Percentiles rank a stretch among this genome's conserved stretches.
Evolutionary conservation across 1,140 invertebrate species (phyloP).

Genomic region (Hydropsyche tenuis): DNA sequence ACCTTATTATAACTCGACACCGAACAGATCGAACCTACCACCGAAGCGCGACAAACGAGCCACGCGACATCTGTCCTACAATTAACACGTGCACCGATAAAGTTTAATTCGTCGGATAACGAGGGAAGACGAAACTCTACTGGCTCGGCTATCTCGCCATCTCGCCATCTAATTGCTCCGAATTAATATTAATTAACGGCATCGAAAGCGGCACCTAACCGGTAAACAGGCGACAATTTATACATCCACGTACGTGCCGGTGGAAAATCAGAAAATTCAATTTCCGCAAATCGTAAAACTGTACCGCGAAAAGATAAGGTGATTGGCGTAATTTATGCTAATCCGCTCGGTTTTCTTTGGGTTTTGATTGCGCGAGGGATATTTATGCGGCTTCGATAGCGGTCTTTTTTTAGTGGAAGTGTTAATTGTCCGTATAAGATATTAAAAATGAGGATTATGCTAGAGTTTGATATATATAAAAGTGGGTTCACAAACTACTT

Average conservation of each 20-base stretch:
- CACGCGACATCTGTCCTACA: no score
- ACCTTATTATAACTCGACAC: no score
- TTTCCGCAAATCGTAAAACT: no score
- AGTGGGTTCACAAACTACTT: no score
- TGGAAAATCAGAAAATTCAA: not conserved
- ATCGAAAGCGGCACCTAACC: not conserved
- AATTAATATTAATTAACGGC: conserved; percentile 32
- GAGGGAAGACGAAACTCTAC: not conserved
- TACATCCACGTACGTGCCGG: not conserved
- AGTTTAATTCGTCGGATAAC: not conserved
- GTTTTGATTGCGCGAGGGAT: no score
- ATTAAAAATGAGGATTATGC: no score
- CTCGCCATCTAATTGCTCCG: conserved; percentile 14
- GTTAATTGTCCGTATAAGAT: not conserved
- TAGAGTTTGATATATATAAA: no score
- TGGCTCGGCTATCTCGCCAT: conserved; percentile 23
- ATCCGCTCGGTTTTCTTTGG: no score
- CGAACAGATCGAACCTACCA: no score
- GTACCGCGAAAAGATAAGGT: not conserved
- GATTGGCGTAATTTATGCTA: not conserved
- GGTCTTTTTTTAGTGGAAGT: no score
- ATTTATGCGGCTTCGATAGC: no score
- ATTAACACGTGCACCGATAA: conserved; percentile 1
- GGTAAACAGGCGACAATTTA: not conserved
- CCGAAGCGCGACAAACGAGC: no score